Base-by-base conservation (phyloP, 1,140 invertebrate genomes). In the Philotrypesis tridentata region DNA sequence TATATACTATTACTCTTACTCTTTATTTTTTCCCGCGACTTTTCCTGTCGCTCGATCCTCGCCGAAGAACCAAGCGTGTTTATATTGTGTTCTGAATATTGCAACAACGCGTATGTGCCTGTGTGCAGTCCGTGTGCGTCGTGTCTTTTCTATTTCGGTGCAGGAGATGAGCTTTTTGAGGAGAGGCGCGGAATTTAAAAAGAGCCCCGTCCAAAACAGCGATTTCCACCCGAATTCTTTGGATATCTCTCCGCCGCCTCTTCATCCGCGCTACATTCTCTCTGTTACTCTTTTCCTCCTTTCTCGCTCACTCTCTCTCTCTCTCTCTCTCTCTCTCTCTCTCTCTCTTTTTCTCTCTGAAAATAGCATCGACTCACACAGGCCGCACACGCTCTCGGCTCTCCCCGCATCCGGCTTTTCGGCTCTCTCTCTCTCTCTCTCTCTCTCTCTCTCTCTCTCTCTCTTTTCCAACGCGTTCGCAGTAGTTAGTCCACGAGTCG, bases 371-470 rank as follows among this genome's bases (percentile, higher is more conserved):
- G 31, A 25, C 55, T 17, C 40, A 27, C 72, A n/a, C 70, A n/a
- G n/a, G n/a, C n/a, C 25, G 11, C 61, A n/a, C 48, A 60, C 27
- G 11, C 27, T 23, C 37, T 48, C 60, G 80, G n/a, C n/a, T n/a
- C n/a, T n/a, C 85, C 88, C 87, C 85, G 81, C 86, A 79, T 60
- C 73, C 84, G 87, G 86, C 87, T 88, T 90, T 90, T 89, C 87
- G 85, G 89, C 86, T 87, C 87, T 27, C 25, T 67, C 63, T 29
- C 55, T n/a, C n/a, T n/a, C n/a, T n/a, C n/a, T n/a, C n/a, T n/a
- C n/a, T n/a, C n/a, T n/a, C n/a, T n/a, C n/a, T n/a, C n/a, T n/a
- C n/a, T n/a, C n/a, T n/a, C n/a, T n/a, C n/a, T n/a, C n/a, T n/a
- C n/a, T n/a, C n/a, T n/a, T n/a, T n/a, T n/a, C n/a, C n/a, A n/a